These are phyloP conservation scores for Antidorcas marsupialis DNA, from an alignment of 2,113 vertebrate genomes.

Conservation along the genomic window DNA sequence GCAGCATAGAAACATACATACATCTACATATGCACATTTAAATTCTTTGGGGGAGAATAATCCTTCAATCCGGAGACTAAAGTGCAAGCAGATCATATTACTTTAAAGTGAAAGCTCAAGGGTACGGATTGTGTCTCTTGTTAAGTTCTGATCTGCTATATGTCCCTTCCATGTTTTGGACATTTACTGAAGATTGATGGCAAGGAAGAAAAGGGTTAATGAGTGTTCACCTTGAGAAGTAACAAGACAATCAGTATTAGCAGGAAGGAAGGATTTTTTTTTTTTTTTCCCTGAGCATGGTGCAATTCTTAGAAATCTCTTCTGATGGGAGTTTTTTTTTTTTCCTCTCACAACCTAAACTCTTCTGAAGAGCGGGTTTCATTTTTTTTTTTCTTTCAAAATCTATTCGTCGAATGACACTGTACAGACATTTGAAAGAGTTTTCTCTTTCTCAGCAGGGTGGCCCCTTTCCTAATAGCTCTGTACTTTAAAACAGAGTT, in stretches of 20 bases:
- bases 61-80: neutral
- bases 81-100: neutral
- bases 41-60: neutral
- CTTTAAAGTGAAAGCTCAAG: neutral
- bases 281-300: neutral
- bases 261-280: neutral
- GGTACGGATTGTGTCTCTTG: neutral
- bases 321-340: neutral
- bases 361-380: conserved; percentile 43
- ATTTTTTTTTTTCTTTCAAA: conserved; percentile 62
- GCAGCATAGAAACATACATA: neutral
- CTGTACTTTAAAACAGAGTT: conserved; percentile 68
- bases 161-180: neutral
- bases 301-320: conserved; percentile 26
- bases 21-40: too few relatives aligned
- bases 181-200: neutral
- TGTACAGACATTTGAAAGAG: conserved; percentile 52
- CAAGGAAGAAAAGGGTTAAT: neutral
- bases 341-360: neutral
- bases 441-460: conserved; percentile 63
- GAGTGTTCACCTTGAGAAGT: neutral
- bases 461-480: conserved; percentile 48
- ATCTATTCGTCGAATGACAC: neutral
- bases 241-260: neutral
- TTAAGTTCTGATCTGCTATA: neutral